Evolutionary conservation across 2,888 invertebrate genomes (phyloP).

Genomic region (Trichogramma dendrolimi): DNA sequence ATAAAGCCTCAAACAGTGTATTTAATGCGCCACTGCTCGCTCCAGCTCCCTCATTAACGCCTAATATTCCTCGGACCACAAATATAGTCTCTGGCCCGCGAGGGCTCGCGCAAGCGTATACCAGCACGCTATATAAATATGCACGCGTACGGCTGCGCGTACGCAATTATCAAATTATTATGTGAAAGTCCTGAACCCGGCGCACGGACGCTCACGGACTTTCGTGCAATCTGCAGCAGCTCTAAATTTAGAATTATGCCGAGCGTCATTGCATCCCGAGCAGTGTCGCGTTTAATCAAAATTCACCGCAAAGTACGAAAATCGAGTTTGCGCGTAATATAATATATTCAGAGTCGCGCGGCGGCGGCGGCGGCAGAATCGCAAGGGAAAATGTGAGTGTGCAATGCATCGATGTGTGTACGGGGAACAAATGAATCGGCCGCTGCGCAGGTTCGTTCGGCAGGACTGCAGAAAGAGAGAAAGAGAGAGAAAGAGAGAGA

Average conservation of each 20-base stretch:
- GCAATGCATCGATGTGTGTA: constrained; percentile 37
- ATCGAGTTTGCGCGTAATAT: constrained; percentile 11
- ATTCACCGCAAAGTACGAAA: constrained; percentile 13
- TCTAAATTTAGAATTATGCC: constrained; percentile 25
- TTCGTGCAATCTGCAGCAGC: constrained; percentile 12
- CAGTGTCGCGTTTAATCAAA: constrained; percentile 28
- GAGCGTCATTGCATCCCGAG: not conserved
- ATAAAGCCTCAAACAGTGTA: not conserved
- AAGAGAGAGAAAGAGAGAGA: not conserved
- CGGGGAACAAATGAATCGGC: constrained; percentile 33
- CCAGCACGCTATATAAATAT: not conserved
- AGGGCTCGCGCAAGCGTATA: not conserved
- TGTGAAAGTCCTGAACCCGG: too few relatives aligned
- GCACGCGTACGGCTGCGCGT: not conserved
- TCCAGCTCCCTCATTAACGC: not conserved
- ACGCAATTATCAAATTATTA: constrained; percentile 21
- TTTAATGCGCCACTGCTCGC: not conserved
- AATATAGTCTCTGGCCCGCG: not conserved
- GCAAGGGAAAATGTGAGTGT: constrained; percentile 5
- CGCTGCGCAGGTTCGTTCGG: constrained; percentile 38
- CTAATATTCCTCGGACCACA: not conserved
- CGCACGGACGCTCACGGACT: not conserved
- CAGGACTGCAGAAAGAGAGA: constrained; percentile 31
- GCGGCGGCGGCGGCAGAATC: constrained; percentile 4
- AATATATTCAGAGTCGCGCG: constrained; percentile 13